Conservation (phyloP, 2,888 invertebrate genomes). For the Colostygia pectinataria region DNA sequence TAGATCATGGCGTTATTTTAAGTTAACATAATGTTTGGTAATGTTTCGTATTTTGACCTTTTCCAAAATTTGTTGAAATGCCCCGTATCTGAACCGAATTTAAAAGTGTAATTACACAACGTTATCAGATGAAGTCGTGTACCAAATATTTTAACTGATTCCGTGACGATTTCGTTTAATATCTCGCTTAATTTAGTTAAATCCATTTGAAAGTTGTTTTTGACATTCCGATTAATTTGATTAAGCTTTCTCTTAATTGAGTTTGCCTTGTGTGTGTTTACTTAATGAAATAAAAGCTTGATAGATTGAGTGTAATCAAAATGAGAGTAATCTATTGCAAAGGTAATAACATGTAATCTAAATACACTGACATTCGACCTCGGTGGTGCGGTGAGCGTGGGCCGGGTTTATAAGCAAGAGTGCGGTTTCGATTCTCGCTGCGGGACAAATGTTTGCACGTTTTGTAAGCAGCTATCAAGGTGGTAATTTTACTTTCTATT, state of each 20-base stretch:
- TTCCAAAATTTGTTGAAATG: neutral
- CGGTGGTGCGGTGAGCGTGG: no score
- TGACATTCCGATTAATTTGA: slow-evolving; percentile 55
- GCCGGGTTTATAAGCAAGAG: no score
- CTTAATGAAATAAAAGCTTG: slow-evolving; percentile 4
- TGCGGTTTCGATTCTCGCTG: no score
- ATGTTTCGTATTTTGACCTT: slow-evolving; percentile 1
- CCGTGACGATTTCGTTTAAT: slow-evolving; percentile 37
- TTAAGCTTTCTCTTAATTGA: slow-evolving; percentile 40
- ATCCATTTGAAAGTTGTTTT: slow-evolving; percentile 41
- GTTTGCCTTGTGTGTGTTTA: slow-evolving; percentile 17
- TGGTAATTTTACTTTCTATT: no score
- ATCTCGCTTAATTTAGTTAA: slow-evolving; percentile 27
- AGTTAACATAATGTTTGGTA: neutral
- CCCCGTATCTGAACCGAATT: neutral
- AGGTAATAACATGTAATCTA: no score
- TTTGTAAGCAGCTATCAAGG: no score
- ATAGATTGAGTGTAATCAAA: slow-evolving; percentile 2
- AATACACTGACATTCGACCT: no score
- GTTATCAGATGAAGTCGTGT: slow-evolving; percentile 29
- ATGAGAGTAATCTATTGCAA: no score
- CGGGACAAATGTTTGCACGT: no score
- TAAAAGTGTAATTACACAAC: slow-evolving; percentile 5
- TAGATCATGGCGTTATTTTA: no score
- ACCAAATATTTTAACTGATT: slow-evolving; percentile 48